phyloP scores from a whole-genome alignment of 2,888 invertebrate genomes.

The Crepidodera aurea region DNA sequence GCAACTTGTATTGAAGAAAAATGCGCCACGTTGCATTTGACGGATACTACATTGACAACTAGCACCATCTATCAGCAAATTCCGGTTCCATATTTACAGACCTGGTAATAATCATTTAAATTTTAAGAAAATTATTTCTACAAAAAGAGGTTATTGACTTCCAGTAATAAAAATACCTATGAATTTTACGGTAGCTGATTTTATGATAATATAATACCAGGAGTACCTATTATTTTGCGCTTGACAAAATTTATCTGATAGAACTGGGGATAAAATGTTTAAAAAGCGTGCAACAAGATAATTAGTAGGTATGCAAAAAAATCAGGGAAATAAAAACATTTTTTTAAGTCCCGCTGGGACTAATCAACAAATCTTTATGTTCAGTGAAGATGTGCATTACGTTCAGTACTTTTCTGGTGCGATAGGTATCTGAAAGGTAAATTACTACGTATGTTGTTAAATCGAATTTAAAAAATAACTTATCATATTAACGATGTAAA shows the following conservation, averaged over 20 bases:
- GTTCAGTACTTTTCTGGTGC: neutral
- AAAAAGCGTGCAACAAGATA: conserved; percentile 38
- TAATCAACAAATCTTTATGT: conserved; percentile 12
- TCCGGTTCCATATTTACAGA: no score
- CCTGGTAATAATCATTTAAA: no score
- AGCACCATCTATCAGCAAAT: no score
- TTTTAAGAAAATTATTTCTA: no score
- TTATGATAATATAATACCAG: conserved; percentile 48
- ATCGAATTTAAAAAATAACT: no score
- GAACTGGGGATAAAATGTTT: conserved; percentile 35
- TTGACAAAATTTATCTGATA: conserved; percentile 39
- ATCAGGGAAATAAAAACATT: neutral
- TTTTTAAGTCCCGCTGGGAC: neutral
- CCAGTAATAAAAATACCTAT: conserved; percentile 53
- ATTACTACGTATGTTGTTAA: no score
- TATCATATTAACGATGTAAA: no score
- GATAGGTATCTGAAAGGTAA: conserved; percentile 1
- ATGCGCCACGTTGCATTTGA: no score
- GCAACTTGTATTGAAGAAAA: no score
- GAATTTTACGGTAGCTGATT: conserved; percentile 55
- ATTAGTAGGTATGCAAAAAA: conserved; percentile 29
- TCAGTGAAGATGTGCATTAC: conserved; percentile 7
- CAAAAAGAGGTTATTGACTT: conserved; percentile 55
- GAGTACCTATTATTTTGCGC: conserved; percentile 43
- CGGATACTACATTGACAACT: no score